A percentile compares a stretch with the other conserved stretches of the same genome.
Evolutionary conservation across 2,797 vertebrate genomes (phyloP).

Genomic region (Ispidina picta): DNA sequence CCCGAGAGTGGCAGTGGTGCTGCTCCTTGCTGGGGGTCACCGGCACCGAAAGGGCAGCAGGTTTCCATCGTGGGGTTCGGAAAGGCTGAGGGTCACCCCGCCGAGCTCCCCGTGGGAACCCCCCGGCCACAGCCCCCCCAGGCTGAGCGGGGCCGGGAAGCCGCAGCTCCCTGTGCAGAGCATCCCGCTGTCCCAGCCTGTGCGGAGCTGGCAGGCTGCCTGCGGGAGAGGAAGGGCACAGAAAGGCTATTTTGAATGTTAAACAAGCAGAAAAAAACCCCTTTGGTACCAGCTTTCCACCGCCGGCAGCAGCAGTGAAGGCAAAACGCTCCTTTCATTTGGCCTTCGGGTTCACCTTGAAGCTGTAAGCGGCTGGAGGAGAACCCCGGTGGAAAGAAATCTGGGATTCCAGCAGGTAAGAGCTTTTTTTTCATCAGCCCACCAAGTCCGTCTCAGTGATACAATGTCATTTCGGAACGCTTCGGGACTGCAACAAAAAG

Average conservation of each 20-base stretch:
- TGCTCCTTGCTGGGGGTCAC: not conserved
- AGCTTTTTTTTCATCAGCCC: not conserved
- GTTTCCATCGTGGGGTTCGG: fast-evolving
- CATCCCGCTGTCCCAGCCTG: not conserved
- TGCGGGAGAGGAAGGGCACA: not conserved
- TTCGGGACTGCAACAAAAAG: not conserved
- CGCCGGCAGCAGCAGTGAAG: fast-evolving
- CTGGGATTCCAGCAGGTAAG: not conserved
- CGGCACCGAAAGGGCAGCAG: not conserved
- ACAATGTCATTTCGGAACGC: constrained; percentile 23
- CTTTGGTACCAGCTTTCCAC: not conserved
- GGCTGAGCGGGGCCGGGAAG: not conserved
- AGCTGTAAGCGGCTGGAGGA: not conserved
- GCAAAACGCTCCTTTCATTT: not conserved
- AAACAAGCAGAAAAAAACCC: not conserved
- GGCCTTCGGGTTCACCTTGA: constrained; percentile 50
- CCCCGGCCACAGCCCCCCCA: fast-evolving
- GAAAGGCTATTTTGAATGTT: not conserved
- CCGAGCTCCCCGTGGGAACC: not conserved
- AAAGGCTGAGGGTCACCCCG: not conserved
- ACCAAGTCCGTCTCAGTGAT: not conserved
- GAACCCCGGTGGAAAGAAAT: not conserved
- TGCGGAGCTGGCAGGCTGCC: not conserved
- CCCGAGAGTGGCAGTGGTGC: fast-evolving
- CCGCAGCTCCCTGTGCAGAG: not conserved